Percentiles rank a stretch among this genome's conserved stretches.
Conservation (phyloP, 2,113 vertebrate genomes). For the Stegostoma tigrinum region DNA sequence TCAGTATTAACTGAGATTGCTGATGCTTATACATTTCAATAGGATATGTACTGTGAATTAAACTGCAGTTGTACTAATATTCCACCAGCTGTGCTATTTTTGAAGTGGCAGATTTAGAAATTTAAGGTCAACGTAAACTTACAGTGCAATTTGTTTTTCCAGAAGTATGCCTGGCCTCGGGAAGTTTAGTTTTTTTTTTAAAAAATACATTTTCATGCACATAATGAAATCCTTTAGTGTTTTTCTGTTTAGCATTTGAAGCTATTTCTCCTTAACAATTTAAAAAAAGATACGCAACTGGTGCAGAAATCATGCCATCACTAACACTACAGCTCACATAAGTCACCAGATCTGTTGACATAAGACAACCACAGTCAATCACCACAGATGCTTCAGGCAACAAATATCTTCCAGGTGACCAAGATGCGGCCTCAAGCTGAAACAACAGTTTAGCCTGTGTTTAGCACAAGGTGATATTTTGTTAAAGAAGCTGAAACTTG, state of each 20-base stretch:
- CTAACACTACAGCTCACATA: background rate
- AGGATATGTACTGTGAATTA: background rate
- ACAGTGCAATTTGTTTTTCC: no score
- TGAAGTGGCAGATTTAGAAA: background rate
- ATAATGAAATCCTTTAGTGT: no score
- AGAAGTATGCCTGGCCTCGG: background rate
- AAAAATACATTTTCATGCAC: background rate
- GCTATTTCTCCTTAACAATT: background rate
- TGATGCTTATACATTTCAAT: background rate
- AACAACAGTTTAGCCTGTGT: background rate
- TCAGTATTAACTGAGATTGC: background rate
- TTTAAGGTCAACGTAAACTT: background rate
- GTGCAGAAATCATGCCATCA: no score
- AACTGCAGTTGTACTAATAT: background rate
- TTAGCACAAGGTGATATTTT: background rate
- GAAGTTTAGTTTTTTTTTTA: background rate
- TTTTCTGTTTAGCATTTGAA: background rate
- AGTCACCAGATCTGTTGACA: background rate
- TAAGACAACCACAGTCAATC: background rate
- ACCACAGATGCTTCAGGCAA: background rate
- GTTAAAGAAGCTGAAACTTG: background rate
- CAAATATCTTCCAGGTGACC: no score
- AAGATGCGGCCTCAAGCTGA: background rate
- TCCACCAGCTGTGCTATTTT: background rate
- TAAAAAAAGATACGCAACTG: background rate